Percentiles rank a stretch among this genome's conserved stretches.
These are phyloP conservation scores for Pelusios castaneus DNA, from an alignment of 2,113 vertebrate genomes.

Conservation along the genomic window DNA sequence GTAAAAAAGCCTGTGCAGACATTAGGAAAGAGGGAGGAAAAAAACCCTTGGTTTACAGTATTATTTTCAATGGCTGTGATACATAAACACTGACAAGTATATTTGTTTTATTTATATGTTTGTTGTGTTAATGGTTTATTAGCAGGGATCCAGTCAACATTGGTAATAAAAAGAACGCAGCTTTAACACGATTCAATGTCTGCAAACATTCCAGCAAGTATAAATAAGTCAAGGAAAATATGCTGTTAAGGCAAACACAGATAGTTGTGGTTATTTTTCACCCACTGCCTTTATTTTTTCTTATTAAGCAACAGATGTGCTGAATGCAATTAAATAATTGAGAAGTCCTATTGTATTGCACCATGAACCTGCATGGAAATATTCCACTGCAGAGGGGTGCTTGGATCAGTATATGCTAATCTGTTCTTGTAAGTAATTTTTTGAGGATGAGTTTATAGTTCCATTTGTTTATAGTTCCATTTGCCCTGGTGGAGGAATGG, in stretches of 20 bases:
- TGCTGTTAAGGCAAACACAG: conserved; percentile 61
- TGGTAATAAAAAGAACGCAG: conserved; percentile 64
- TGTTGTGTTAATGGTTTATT: conserved; percentile 70
- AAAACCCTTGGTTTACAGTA: conserved; percentile 14
- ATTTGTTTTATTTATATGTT: conserved; percentile 64
- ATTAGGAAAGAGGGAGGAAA: not conserved
- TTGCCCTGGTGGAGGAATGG: not conserved
- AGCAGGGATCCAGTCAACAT: conserved; percentile 62
- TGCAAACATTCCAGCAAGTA: conserved; percentile 58
- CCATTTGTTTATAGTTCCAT: not conserved
- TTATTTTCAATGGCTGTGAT: conserved; percentile 45
- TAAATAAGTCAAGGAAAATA: conserved; percentile 68
- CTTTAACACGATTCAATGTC: conserved; percentile 61
- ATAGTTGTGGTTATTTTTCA: conserved; percentile 61
- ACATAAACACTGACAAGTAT: conserved; percentile 41
- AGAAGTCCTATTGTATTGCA: conserved; percentile 45
- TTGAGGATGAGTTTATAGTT: not conserved
- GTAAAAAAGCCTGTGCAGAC: conserved; percentile 16
- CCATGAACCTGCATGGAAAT: conserved; percentile 45
- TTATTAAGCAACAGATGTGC: conserved; percentile 55
- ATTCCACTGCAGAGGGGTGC: conserved; percentile 23
- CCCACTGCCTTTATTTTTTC: conserved; percentile 59
- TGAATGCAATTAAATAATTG: conserved; percentile 65
- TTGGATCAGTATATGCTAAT: conserved; percentile 40
- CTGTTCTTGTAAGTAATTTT: conserved; percentile 48